Evolutionary conservation across 2,888 invertebrate genomes (phyloP).

Genomic region (Leptinotarsa rubiginosa): DNA sequence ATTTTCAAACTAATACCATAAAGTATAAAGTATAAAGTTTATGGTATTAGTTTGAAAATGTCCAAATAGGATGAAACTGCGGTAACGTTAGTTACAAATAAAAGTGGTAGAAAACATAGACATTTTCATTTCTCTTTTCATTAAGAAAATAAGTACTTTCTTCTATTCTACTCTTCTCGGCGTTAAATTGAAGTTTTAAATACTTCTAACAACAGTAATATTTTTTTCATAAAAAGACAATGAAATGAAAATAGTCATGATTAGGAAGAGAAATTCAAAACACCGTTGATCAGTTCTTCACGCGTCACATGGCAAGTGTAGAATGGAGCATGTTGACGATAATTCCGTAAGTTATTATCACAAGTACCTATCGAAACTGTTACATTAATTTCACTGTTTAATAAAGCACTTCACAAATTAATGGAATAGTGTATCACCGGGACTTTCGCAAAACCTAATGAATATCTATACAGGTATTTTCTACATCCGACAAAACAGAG

Average conservation of each 20-base stretch:
- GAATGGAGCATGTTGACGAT: background rate
- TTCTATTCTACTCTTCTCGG: too few relatives aligned
- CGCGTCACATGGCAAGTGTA: conserved; percentile 16
- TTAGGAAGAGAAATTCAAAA: background rate
- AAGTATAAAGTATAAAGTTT: too few relatives aligned
- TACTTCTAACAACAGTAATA: background rate
- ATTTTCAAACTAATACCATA: too few relatives aligned
- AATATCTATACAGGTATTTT: conserved; percentile 36
- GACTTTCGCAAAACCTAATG: conserved; percentile 40
- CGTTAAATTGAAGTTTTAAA: background rate
- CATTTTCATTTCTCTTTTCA: too few relatives aligned
- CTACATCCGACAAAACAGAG: conserved; percentile 49
- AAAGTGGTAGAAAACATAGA: too few relatives aligned
- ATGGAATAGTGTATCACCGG: conserved; percentile 12
- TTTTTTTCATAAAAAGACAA: background rate
- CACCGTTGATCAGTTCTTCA: background rate
- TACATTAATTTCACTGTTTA: conserved; percentile 5
- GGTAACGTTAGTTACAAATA: too few relatives aligned
- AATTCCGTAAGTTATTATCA: background rate
- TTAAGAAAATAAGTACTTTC: too few relatives aligned
- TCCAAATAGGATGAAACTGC: too few relatives aligned
- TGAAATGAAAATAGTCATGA: background rate
- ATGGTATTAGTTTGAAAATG: too few relatives aligned
- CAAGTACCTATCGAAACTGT: conserved; percentile 3
- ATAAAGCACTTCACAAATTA: background rate